Evolutionary conservation across 2,797 vertebrate species (phyloP).

Genomic region (Coilia nasus): DNA sequence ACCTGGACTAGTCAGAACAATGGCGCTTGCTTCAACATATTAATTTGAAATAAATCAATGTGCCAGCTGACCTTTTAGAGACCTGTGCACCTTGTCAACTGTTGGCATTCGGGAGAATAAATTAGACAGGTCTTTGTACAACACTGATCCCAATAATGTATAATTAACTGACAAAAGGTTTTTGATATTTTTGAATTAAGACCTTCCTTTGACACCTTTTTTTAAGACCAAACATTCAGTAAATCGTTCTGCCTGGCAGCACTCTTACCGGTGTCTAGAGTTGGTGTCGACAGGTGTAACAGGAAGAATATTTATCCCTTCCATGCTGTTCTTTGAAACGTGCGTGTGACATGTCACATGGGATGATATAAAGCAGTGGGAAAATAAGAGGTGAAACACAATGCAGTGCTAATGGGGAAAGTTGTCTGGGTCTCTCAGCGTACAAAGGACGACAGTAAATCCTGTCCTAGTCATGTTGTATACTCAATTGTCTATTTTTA

Average conservation of each 20-base stretch:
- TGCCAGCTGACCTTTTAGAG: not conserved
- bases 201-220: not conserved
- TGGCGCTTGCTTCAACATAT: not conserved
- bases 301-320: not conserved
- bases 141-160: not conserved
- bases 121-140: not conserved
- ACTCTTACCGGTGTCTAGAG: not conserved
- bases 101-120: not conserved
- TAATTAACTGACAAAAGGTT: constrained; percentile 7
- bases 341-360: not conserved
- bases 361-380: constrained; percentile 8
- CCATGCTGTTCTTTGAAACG: constrained; percentile 23
- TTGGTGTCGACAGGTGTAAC: not conserved
- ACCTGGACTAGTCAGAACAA: not conserved
- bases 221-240: not conserved
- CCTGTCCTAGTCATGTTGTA: constrained; percentile 48
- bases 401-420: constrained; percentile 22
- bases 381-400: constrained; percentile 11
- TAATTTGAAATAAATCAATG: constrained; percentile 5
- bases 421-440: constrained; percentile 45
- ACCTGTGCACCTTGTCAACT: not conserved
- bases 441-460: constrained; percentile 1
- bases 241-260: not conserved
- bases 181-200: not conserved
- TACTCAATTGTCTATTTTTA: constrained; percentile 40